Evolutionary conservation across 2,113 vertebrate species (phyloP).

Genomic region (Trogon surrucura): DNA sequence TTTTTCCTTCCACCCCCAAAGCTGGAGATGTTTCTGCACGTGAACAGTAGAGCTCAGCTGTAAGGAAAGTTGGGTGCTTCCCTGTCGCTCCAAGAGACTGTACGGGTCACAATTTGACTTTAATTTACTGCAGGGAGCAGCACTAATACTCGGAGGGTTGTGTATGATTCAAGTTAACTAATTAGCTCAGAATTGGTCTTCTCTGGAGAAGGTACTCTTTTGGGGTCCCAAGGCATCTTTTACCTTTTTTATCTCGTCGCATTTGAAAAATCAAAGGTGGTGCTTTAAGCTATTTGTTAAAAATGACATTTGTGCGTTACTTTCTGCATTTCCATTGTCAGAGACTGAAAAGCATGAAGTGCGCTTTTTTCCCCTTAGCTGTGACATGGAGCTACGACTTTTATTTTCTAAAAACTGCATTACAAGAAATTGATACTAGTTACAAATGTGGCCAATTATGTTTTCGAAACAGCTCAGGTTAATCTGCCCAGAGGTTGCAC

Average conservation of each 20-base stretch:
- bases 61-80: neutral
- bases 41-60: neutral
- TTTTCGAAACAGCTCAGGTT: too few species aligned
- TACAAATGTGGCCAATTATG: neutral
- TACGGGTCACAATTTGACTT: neutral
- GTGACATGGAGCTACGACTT: neutral
- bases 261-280: neutral
- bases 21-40: neutral
- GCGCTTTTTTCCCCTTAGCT: neutral
- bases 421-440: neutral
- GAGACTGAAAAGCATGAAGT: neutral
- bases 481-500: neutral
- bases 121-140: neutral
- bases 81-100: neutral
- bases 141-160: neutral
- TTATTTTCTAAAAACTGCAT: neutral
- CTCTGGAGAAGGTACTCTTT: neutral
- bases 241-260: neutral
- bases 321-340: neutral
- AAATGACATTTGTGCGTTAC: neutral
- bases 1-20: neutral
- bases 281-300: neutral
- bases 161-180: accelerated
- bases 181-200: neutral
- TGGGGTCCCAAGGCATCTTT: neutral